Evolutionary conservation across 92 coral and sea anemone genomes (phyloP), one percentile per base, ranked within the genome.

Genomic region (Metridium senile): DNA sequence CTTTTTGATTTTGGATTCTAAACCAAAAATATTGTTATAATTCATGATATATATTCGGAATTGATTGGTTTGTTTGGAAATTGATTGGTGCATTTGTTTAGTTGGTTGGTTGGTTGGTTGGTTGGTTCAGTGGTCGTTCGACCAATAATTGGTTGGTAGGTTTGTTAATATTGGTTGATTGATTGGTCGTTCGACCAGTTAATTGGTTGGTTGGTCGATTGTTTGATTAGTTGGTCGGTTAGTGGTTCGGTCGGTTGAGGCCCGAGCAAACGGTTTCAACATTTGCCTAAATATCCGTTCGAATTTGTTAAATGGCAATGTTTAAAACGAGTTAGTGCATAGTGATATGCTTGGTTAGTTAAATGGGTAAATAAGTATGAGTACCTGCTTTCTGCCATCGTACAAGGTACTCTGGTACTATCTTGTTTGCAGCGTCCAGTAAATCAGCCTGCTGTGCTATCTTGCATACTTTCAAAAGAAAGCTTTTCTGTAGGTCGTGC

Each of bases 351-450:
- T n/a, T n/a, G n/a, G n/a, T n/a, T n/a, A n/a, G n/a, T n/a, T n/a
- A n/a, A n/a, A n/a, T n/a, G n/a, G n/a, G n/a, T n/a, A n/a, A n/a
- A n/a, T n/a, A n/a, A n/a, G n/a, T n/a, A n/a, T n/a, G n/a, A n/a
- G n/a, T 75, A 91, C 93, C 93, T 88, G 90, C 93, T 22, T 80
- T 82, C 21, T 85, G 75, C 97, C 97, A 91, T 59, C 66, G 68
- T 76, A 49, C 75, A 7, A 81, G 87, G 69, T 91, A 91, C 43
- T 79, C 81, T 32, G 70, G 75, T 26, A 88, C 62, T 0, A 91
- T 72, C 30, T 47, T 79, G 9, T 64, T 58, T 49, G 82, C 76
- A 51, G 86, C 77, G 33, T 85, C 76, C 33, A 91, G 70, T 8
- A 91, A 49, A 32, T 80, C 84, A 61, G 86, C 85, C 26, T 76